A percentile compares a stretch with the other conserved stretches of the same genome.
Evolutionary conservation across 2,797 vertebrate genomes (phyloP).

Genomic region (Cossypha dichroa): DNA sequence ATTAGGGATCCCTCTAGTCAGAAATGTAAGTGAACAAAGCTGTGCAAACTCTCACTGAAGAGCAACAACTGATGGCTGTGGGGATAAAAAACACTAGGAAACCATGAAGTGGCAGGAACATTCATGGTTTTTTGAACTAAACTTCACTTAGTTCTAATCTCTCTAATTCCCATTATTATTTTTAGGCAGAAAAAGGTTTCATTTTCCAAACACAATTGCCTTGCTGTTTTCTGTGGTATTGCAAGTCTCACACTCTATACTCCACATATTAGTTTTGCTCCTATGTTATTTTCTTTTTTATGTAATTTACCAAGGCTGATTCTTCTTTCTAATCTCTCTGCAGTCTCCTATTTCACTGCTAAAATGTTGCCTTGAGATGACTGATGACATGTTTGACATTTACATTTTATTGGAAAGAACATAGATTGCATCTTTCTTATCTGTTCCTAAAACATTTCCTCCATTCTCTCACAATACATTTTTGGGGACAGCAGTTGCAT

Average conservation of each 20-base stretch:
- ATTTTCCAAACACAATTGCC: neutral
- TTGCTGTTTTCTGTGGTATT: neutral
- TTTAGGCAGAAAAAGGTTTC: neutral
- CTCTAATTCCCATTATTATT: constrained; percentile 9
- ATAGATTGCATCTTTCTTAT: constrained; percentile 39
- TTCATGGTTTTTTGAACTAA: neutral
- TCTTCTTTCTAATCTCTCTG: constrained; percentile 52
- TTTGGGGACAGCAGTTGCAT: constrained; percentile 30
- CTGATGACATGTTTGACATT: constrained; percentile 52
- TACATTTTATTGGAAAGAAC: constrained; percentile 52
- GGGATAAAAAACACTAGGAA: neutral
- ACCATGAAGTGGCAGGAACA: neutral
- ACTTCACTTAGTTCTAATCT: neutral
- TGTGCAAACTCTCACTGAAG: neutral
- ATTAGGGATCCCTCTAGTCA: neutral
- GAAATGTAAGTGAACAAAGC: neutral
- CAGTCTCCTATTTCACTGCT: constrained; percentile 29
- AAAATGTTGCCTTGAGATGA: constrained; percentile 43
- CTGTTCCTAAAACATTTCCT: constrained; percentile 4
- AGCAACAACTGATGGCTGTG: neutral
- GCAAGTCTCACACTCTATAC: neutral
- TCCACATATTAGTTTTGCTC: neutral
- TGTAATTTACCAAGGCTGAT: neutral
- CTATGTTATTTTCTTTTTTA: neutral
- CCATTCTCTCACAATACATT: neutral